Evolutionary conservation across 2,113 vertebrate species (phyloP).

Genomic region (Orthonyx spaldingii): DNA sequence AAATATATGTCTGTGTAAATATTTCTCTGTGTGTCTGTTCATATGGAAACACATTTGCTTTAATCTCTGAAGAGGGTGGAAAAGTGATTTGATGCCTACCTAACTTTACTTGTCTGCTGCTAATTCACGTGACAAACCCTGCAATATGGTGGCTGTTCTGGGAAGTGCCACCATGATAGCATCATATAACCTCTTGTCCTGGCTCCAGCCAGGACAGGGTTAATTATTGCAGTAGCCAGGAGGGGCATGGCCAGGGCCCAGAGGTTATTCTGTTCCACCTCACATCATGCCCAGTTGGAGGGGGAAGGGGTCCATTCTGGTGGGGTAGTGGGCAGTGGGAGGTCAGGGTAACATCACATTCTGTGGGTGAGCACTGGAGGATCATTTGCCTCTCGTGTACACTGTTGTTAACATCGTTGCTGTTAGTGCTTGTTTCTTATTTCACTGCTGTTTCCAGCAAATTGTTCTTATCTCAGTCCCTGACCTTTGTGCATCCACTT

Average conservation of each 20-base stretch:
- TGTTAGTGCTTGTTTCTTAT: background rate
- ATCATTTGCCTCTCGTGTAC: background rate
- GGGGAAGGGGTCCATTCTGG: background rate
- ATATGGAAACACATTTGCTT: background rate
- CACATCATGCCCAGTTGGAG: background rate
- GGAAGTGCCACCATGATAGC: background rate
- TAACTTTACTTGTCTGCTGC: background rate
- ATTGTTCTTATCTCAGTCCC: background rate
- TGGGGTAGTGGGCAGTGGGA: background rate
- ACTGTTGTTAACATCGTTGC: background rate
- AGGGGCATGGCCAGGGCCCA: background rate
- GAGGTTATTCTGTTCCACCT: background rate
- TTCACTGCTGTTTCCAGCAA: background rate
- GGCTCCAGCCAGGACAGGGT: background rate
- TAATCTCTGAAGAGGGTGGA: background rate
- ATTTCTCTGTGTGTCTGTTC: background rate
- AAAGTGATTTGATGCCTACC: background rate
- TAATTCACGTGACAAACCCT: background rate
- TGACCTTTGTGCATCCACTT: background rate
- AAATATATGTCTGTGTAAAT: background rate
- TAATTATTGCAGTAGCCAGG: background rate
- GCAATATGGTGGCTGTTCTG: background rate
- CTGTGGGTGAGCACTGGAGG: background rate
- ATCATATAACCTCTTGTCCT: background rate
- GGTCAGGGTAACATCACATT: rapidly evolving